Evolutionary conservation across 2,888 invertebrate species (phyloP), one percentile per base, ranked within the genome.

Genomic region (Neelides folsomi): DNA sequence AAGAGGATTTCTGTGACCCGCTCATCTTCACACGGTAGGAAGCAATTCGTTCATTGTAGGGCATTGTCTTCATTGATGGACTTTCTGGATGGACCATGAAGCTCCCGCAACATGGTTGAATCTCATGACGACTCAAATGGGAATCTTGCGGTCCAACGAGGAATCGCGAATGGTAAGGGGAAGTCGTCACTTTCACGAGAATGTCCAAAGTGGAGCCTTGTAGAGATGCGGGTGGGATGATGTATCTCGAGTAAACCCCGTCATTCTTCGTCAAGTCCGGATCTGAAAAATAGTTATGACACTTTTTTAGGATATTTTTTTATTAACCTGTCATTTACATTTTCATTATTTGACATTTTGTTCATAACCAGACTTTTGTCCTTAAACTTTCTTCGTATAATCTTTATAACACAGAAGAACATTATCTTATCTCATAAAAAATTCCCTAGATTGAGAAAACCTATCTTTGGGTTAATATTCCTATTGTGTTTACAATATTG

Each of bases 201-300:
- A 64, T 59, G 13, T 64, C 64, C 45, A 64, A 42, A 10, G 53
- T 27, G 27, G 56, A 45, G 10, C 51, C 45, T 19, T 58, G 59
- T n/a, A 51, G 43, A 35, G 59, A 48, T 15, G 55, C 12, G 5
- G 70, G 69, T n/a, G 76, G 73, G 55, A 71, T 74, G 59, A 78
- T 76, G 66, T 78, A 79, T 42, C 78, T 72, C 1, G 79, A 76
- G 65, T 81, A 81, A 10, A 81, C 72, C 1, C 81, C 81, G 67
- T 81, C 81, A 1, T 77, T 76, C 66, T 73, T 74, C 18, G 75
- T 76, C 20, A 80, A 72, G 67, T 81, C 81, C 0, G 80, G 79
- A 69, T 80, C 80, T 74, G 60, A 15, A 65, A 59, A 47, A 48
- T 46, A 43, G 27, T 27, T 27, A 27, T 27, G 27, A 27, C 3